A percentile compares a stretch with the other conserved stretches of the same genome.
Conservation (phyloP, 2,888 invertebrate genomes). For the Agrochola litura region DNA sequence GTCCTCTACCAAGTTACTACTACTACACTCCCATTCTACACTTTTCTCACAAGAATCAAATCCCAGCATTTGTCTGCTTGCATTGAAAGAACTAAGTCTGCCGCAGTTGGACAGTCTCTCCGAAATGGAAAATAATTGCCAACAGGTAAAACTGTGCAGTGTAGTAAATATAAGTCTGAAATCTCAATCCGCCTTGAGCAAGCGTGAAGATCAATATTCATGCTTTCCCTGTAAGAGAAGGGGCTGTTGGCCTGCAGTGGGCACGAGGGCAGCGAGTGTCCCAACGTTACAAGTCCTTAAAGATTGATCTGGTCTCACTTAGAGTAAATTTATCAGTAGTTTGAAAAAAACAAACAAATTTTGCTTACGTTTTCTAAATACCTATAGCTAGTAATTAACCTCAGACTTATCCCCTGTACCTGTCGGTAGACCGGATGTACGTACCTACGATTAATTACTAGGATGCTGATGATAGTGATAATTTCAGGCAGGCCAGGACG, state of each 20-base stretch:
- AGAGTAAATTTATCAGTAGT: not conserved
- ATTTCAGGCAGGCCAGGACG: conserved; percentile 45
- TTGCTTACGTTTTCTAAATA: not conserved
- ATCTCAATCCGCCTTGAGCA: not conserved
- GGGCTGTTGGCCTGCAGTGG: not conserved
- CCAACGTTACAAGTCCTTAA: not conserved
- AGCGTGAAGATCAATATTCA: not conserved
- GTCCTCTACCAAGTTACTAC: conserved; percentile 2
- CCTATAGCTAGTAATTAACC: not conserved
- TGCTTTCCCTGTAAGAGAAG: not conserved
- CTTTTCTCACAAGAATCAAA: not conserved
- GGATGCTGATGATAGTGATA: conserved; percentile 19
- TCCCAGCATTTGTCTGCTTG: not conserved
- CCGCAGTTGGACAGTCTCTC: not conserved
- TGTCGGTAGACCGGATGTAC: not conserved
- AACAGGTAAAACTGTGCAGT: not conserved
- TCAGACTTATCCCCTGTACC: no score
- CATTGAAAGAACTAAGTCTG: not conserved
- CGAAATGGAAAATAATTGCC: not conserved
- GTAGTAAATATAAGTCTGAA: not conserved
- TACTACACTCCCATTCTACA: not conserved
- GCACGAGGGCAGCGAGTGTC: not conserved
- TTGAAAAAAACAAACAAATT: not conserved
- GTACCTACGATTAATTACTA: not conserved
- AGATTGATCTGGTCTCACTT: not conserved